Base-by-base conservation (phyloP, 2,113 vertebrate genomes). In the Cygnus atratus region DNA sequence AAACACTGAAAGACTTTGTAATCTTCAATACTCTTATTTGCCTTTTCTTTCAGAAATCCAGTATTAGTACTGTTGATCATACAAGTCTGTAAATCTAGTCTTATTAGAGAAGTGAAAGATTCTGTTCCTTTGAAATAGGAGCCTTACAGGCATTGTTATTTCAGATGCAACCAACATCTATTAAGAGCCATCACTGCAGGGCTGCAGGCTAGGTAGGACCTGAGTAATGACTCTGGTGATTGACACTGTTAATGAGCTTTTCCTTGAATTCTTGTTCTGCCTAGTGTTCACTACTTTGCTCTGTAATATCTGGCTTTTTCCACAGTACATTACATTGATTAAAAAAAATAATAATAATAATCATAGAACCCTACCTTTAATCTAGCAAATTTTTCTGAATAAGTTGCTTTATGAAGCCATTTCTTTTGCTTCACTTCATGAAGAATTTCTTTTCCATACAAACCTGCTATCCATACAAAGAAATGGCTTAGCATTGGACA, bases 171-270 rank as follows among this genome's bases (percentile, higher is more conserved):
- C 28, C 80, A 57, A 72, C 13, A 15, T 81, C 39, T 76, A 22
- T 92, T 91, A 94, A 16, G 33, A 72, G 50, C 22, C 20, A 39
- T 21, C 19, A 54, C 16, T 74, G 37, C 1, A 4, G 95, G 84
- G 72, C 79, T 95, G 58, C 35, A 92, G 81, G 63, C 76, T 87
- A 66, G 18, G 39, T 46, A 46, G 50, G 33, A 81, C 44, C 4
- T 3, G 31, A 54, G 50, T 88, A 95, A 95, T 84, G 67, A 83
- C 22, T 90, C 44, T 73, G 61, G 28, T 88, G 80, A 95, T 41
- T 90, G 92, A 20, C 73, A 83, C 57, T 44, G 18, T 65, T 94
- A 97, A 95, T 92, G 78, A 88, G 54, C 86, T 83, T 70, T 87
- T 8, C 22, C 48, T n/a, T 4, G 13, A 84, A n/a, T 83, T 84